Base-by-base conservation (phyloP, 2,797 vertebrate species). In the Lagocephalus sceleratus region DNA sequence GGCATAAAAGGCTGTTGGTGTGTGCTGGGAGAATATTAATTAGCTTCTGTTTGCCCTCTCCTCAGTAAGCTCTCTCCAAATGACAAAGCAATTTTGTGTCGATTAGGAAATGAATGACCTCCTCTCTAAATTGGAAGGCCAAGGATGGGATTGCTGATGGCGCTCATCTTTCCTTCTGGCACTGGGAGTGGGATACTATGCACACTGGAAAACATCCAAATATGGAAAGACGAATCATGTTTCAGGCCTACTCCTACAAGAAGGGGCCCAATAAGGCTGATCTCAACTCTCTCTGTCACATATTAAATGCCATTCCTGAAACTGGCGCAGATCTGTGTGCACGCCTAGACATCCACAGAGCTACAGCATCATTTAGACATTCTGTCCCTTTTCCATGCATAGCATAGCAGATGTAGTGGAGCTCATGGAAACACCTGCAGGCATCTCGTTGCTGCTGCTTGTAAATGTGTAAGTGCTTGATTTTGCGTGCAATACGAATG, bases 21-120 rank as follows among this genome's bases (percentile, higher is more conserved):
- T 77, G 65, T 57, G 70, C 71, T 79, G 71, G 79, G 71, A 80
- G 81, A 68, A 68, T 86, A 84, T 85, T 84, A 88, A 90, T 89
- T 85, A 85, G 75, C 70, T 76, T 63, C 61, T n/a, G 29, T 80
- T 70, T 9, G 41, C 58, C 66, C 65, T 64, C 64, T 75, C 72
- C 39, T 75, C 72, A 68, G 79, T 75, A 65, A 78, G 78, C 60
- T 60, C 64, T 63, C 53, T 42, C 63, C 23, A 20, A 80, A 76
- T 82, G 80, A 86, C 73, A 72, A 76, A 78, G 82, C 78, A 73
- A 81, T 80, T 86, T 77, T 66, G 65, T 61, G 58, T 82, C 63
- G 54, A 83, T 86, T 82, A 75, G 70, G 58, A 84, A 86, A 83
- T 83, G 20, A 83, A 78, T 78, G 68, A 83, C 79, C 82, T 82